phyloP scores from a whole-genome alignment of 2,797 vertebrate genomes.

The Myotis pilosus region DNA sequence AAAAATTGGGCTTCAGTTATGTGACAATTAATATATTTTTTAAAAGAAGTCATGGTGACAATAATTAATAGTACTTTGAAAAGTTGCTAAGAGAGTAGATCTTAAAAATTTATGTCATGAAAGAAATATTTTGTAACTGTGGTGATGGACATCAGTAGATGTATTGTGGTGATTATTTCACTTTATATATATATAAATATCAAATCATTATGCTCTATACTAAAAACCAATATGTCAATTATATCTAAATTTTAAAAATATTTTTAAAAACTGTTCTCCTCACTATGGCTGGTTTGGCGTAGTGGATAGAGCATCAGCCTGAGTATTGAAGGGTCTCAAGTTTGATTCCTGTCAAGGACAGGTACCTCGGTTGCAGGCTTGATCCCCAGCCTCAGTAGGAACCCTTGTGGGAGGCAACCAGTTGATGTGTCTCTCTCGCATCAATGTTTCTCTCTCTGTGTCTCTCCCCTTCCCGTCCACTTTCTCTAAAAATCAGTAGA shows the following conservation, averaged over 20 bases:
- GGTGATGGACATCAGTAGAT: background rate
- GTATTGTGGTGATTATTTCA: background rate
- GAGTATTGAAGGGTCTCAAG: too few species aligned
- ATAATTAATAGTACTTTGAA: background rate
- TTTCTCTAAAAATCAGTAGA: too few species aligned
- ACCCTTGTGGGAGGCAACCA: too few species aligned
- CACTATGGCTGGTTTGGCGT: too few species aligned
- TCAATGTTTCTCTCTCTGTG: too few species aligned
- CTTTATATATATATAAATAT: background rate
- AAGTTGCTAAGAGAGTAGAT: background rate
- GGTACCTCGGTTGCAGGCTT: too few species aligned
- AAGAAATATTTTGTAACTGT: background rate
- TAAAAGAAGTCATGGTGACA: background rate
- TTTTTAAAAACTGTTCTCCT: background rate
- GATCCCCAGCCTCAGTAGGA: too few species aligned
- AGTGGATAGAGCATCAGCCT: too few species aligned
- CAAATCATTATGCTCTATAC: background rate
- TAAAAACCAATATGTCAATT: background rate
- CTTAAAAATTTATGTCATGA: background rate
- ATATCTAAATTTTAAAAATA: background rate
- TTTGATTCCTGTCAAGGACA: too few species aligned
- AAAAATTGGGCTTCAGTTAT: background rate
- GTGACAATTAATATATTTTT: background rate
- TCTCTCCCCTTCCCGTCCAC: too few species aligned
- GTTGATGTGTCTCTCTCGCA: too few species aligned